Base-by-base conservation (phyloP, 1,140 invertebrate genomes). In the Drosophila santomea region DNA sequence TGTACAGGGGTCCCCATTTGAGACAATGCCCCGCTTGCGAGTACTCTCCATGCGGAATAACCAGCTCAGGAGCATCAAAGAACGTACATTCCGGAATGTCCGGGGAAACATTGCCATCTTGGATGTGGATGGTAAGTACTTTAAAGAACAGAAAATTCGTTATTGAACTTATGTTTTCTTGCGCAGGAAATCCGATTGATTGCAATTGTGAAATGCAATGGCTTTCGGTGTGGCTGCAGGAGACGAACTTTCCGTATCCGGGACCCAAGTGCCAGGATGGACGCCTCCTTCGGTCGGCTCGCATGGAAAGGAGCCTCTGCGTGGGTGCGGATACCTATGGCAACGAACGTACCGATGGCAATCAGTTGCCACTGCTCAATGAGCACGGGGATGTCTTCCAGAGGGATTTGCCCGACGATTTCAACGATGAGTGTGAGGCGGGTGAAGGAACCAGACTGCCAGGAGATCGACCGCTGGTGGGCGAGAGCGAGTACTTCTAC, bases 121-220 rank as follows among this genome's bases (percentile, higher is more conserved):
- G 23, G 97, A 97, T 92, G 95, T 98, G 60, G 96, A 97, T 93
- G 97, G 96, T 97, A 93, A 93, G 43, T 14, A 32, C 32, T 32
- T 32, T 3, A 3, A 8, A 8, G 32, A 8, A 32, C 32, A 10
- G 32, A 8, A 10, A 32, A 32, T 3, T 10, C 32, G 32, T 32
- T 32, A 32, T 8, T 32, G 32, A 8, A 32, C 8, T 32, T 10
- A 32, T 8, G 2, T 8, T 32, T 32, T 32, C 8, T 3, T 8
- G 14, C 59, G 7, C 84, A 97, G 96, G 96, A 14, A 97, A 97
- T 93, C 97, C 97, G 10, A 92, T 97, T 43, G 93, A 95, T 11
- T 97, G 97, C 91, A 95, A 96, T 10, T 97, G 97, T 84, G 95
- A 95, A 62, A 94, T 97, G 92, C 93, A 96, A 23, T 97, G 97